Percentiles rank a stretch among this genome's conserved stretches.
phyloP scores from a whole-genome alignment of 1,140 invertebrate genomes.

The Cecropterus lyciades region DNA sequence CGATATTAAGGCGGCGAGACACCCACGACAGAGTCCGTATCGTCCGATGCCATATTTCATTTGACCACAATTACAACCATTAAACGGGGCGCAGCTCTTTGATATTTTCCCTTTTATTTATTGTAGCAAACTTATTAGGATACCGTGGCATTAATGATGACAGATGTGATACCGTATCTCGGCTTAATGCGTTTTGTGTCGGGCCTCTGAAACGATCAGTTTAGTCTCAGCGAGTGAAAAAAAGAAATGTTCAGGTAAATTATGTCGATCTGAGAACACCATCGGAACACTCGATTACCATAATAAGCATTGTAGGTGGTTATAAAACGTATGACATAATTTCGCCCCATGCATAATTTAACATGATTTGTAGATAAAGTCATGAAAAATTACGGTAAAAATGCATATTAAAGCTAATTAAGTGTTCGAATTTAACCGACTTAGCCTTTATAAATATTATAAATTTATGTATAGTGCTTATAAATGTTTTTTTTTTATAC shows the following conservation, averaged over 20 bases:
- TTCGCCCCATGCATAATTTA: slow-evolving; percentile 18
- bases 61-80: slow-evolving; percentile 80
- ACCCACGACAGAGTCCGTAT: slow-evolving; percentile 72
- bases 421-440: background rate
- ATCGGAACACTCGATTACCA: slow-evolving; percentile 27
- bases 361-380: slow-evolving; percentile 12
- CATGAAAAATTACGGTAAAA: slow-evolving; percentile 8
- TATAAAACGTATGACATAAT: slow-evolving; percentile 33
- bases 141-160: slow-evolving; percentile 82
- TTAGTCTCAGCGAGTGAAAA: slow-evolving; percentile 52
- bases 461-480: slow-evolving; percentile 13
- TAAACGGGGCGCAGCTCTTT: slow-evolving; percentile 80
- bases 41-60: slow-evolving; percentile 73
- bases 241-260: slow-evolving; percentile 60
- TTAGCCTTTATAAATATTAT: background rate
- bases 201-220: slow-evolving; percentile 57
- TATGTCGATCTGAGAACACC: slow-evolving; percentile 52
- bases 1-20: slow-evolving; percentile 73
- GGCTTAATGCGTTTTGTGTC: slow-evolving; percentile 72
- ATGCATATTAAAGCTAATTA: slow-evolving; percentile 1
- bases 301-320: slow-evolving; percentile 29
- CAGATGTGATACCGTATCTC: slow-evolving; percentile 75
- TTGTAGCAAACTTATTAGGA: slow-evolving; percentile 82
- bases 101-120: slow-evolving; percentile 78
- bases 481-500: too few species aligned